Percentiles rank a stretch among this genome's conserved stretches.
Conservation (phyloP, 2,888 invertebrate species). For the Sarcophaga carnaria region DNA sequence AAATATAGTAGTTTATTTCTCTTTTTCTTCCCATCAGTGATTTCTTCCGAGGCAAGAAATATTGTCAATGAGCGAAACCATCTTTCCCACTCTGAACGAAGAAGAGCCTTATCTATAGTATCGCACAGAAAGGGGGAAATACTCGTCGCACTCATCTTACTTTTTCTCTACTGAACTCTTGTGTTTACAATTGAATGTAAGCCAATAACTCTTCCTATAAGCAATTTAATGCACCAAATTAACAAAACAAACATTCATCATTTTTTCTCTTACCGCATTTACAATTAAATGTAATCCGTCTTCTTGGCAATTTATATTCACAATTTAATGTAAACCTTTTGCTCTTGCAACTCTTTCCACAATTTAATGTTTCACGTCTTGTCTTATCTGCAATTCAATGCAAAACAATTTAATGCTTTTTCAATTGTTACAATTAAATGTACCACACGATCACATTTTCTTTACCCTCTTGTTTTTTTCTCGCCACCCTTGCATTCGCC, state of each 20-base stretch:
- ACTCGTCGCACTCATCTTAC: conserved; percentile 36
- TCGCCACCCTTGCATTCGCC: background rate
- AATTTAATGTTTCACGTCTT: conserved; percentile 33
- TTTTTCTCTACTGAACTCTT: background rate
- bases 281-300: conserved; percentile 19
- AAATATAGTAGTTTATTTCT: conserved; percentile 60
- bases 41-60: conserved; percentile 61
- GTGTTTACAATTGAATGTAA: conserved; percentile 12
- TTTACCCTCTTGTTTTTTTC: conserved; percentile 21
- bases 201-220: too few species aligned
- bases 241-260: background rate
- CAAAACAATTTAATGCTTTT: too few species aligned
- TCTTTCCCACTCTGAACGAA: conserved; percentile 56
- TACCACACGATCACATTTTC: too few species aligned
- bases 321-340: conserved; percentile 26
- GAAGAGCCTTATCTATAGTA: conserved; percentile 42
- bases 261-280: conserved; percentile 24
- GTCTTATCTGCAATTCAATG: too few species aligned
- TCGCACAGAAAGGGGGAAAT: conserved; percentile 30
- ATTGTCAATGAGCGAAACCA: conserved; percentile 44
- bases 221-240: conserved; percentile 24
- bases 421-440: background rate
- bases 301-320: background rate
- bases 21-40: conserved; percentile 47
- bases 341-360: conserved; percentile 12